These are phyloP conservation scores for Incurvaria masculella DNA, from an alignment of 2,888 invertebrate species.

Conservation along the genomic window DNA sequence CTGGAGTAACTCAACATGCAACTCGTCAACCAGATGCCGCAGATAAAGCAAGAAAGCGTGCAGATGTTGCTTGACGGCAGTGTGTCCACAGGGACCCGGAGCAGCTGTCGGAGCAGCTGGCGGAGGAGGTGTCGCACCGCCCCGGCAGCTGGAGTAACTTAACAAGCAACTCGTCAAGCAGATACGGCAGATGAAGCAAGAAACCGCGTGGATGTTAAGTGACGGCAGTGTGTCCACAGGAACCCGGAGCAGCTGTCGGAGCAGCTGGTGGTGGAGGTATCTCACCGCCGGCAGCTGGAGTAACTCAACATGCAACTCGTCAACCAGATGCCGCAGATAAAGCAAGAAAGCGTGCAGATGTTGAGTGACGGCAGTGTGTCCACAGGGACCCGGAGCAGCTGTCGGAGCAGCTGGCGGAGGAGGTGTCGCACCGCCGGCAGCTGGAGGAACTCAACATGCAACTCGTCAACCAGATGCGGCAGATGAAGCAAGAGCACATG, in stretches of 20 bases:
- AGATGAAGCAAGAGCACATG: conserved; percentile 46
- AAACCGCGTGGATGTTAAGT: conserved; percentile 37
- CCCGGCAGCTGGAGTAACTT: conserved; percentile 59
- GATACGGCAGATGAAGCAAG: conserved; percentile 52
- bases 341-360: conserved; percentile 39
- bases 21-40: conserved; percentile 58
- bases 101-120: conserved; percentile 55
- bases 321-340: conserved; percentile 55
- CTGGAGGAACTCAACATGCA: conserved; percentile 60
- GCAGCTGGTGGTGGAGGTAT: conserved; percentile 59
- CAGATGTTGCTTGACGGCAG: too few species aligned
- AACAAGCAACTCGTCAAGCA: conserved; percentile 60
- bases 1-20: conserved; percentile 60
- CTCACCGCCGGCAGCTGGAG: conserved; percentile 60
- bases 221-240: too few species aligned
- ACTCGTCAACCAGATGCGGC: conserved; percentile 58
- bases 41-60: conserved; percentile 46
- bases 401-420: conserved; percentile 59
- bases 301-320: conserved; percentile 59
- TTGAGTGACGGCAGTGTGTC: conserved; percentile 26
- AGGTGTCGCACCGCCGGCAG: conserved; percentile 59
- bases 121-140: conserved; percentile 59
- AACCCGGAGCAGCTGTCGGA: conserved; percentile 49
- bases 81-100: too few species aligned
- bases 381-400: conserved; percentile 41